These are phyloP conservation scores for Stichodactyla mertensii DNA, from an alignment of 64 coral and sea anemone species.

Conservation along the genomic window DNA sequence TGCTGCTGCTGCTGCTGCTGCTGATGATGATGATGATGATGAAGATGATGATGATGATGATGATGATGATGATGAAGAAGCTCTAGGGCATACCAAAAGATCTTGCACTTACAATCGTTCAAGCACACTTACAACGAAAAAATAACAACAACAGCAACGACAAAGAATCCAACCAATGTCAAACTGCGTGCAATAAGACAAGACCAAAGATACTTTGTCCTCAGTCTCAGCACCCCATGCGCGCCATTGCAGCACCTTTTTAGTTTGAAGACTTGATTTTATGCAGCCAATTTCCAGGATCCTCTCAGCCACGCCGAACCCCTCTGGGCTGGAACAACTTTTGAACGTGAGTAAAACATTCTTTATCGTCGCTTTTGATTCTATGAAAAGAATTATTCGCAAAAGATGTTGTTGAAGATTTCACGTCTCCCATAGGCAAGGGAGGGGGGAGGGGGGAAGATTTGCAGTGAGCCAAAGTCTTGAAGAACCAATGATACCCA, in stretches of 20 bases:
- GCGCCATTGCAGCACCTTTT: conserved; percentile 54
- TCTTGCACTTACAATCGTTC: too few relatives aligned
- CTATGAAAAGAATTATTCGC: neutral
- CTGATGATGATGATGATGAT: too few relatives aligned
- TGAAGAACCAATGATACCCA: too few relatives aligned
- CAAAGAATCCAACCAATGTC: neutral
- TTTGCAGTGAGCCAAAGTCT: too few relatives aligned
- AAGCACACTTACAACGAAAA: neutral
- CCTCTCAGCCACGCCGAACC: conserved; percentile 70
- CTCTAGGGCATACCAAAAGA: too few relatives aligned
- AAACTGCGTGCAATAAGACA: neutral
- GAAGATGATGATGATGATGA: too few relatives aligned
- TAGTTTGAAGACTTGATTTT: conserved; percentile 70
- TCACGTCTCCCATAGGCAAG: too few relatives aligned
- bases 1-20: too few relatives aligned
- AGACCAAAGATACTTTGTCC: neutral
- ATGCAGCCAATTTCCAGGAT: conserved; percentile 81
- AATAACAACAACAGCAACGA: neutral
- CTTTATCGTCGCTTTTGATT: neutral
- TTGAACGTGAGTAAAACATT: conserved; percentile 60
- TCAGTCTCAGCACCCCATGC: neutral
- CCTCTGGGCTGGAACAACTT: conserved; percentile 68
- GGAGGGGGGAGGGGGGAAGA: too few relatives aligned
- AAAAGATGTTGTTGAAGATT: neutral
- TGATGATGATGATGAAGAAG: too few relatives aligned